Base-by-base conservation (phyloP, 2,888 invertebrate species). In the Acleris literana region DNA sequence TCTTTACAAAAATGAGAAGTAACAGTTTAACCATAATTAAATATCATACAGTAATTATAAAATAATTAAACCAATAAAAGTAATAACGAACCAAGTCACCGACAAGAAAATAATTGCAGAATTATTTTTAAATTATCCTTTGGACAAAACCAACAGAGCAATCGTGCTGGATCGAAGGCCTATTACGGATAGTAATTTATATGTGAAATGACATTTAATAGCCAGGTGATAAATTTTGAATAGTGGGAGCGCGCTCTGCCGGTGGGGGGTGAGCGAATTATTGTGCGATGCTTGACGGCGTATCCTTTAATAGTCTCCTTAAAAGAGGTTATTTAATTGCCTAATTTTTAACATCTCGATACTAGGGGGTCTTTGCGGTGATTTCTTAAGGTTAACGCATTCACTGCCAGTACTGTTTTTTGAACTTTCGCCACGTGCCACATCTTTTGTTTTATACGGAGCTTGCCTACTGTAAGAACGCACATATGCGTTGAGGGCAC, bases 241-340 rank as follows among this genome's bases (percentile, higher is more conserved):
- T 81, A 78, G 74, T 74, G 79, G 80, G 76, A 72, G 76, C 78
- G 73, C 79, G 76, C 73, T 76, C 71, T 70, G 72, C 72, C 82
- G 77, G 87, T 85, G 86, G 89, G 89, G 88, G 88, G 86, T 75
- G 77, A 80, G 78, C 81, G 83, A 84, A 84, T 83, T 76, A 81
- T 79, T 76, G 81, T 76, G 72, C 74, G 72, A 13, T 33, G 71
- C 72, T 71, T 68, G 73, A 69, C 80, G 77, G 84, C 88, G 87
- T 84, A 85, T 71, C 70, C 74, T 83, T 87, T 88, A 89, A 87
- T 86, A 83, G 83, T 80, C 74, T 78, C 89, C 87, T 87, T 89
- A 87, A 88, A 88, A 82, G 87, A 86, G 80, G 83, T 75, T 81
- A 80, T 86, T 88, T 90, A 90, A 90, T 90, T 85, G 80, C 82